A percentile compares a stretch with the other conserved stretches of the same genome.
Evolutionary conservation across 2,888 invertebrate genomes (phyloP).

Genomic region (Palloptera scutellata): DNA sequence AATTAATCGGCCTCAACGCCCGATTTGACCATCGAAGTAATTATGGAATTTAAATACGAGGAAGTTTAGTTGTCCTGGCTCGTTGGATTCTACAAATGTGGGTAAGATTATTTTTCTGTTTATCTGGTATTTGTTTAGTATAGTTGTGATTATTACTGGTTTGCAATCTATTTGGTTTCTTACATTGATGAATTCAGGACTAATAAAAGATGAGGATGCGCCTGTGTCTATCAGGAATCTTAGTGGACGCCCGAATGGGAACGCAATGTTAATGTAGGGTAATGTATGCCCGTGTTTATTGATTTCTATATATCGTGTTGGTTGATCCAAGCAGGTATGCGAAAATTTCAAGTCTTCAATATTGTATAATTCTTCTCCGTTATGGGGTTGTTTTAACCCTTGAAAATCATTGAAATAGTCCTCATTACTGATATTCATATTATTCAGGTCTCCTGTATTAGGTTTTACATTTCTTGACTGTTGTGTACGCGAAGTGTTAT

Average conservation of each 20-base stretch:
- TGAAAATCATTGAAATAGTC: too few species aligned
- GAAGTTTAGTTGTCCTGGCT: slow-evolving; percentile 10
- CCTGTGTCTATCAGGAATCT: slow-evolving; percentile 30
- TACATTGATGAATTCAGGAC: slow-evolving; percentile 25
- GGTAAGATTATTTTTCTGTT: slow-evolving; percentile 21
- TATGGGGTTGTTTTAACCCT: too few species aligned
- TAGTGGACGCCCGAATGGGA: slow-evolving; percentile 24
- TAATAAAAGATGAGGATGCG: slow-evolving; percentile 33
- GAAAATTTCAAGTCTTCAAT: slow-evolving; percentile 17
- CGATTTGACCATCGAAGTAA: slow-evolving; percentile 37
- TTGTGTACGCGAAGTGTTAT: too few species aligned
- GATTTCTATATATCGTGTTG: slow-evolving; percentile 22
- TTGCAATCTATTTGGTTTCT: slow-evolving; percentile 17
- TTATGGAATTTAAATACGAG: slow-evolving; percentile 35
- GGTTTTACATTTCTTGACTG: too few species aligned
- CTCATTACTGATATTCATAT: too few species aligned
- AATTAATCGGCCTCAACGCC: slow-evolving; percentile 29
- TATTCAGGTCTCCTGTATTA: too few species aligned
- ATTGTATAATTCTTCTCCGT: too few species aligned
- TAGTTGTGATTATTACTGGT: slow-evolving; percentile 23
- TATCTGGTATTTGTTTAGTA: slow-evolving; percentile 15
- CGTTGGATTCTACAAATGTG: slow-evolving; percentile 18
- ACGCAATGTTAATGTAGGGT: slow-evolving; percentile 22
- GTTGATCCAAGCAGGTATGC: slow-evolving; percentile 11
- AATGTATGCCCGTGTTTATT: slow-evolving; percentile 20